These are phyloP conservation scores for Heliocidaris tuberculata DNA, from an alignment of 35 echinoderm and acorn worm genomes.

Conservation along the genomic window DNA sequence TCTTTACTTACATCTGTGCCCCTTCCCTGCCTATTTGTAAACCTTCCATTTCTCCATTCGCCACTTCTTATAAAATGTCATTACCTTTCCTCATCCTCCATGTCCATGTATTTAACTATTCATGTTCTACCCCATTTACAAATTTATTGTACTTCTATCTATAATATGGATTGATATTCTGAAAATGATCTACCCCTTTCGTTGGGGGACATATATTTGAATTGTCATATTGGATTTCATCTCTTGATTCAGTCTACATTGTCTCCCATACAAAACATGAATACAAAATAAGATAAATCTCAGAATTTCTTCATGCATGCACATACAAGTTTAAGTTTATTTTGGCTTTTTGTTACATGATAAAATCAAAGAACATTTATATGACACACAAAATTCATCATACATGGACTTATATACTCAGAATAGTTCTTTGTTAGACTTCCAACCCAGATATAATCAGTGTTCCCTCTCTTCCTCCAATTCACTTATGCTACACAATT, in stretches of 20 bases:
- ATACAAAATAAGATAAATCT: not conserved
- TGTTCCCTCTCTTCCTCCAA: not conserved
- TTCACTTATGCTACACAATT: not conserved
- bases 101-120: not conserved
- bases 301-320: slow-evolving; percentile 36
- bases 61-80: too few relatives aligned
- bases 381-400: slow-evolving; percentile 32
- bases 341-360: slow-evolving; percentile 43
- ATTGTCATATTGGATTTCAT: not conserved
- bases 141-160: too few relatives aligned
- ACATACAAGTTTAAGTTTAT: slow-evolving; percentile 44
- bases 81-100: too few relatives aligned
- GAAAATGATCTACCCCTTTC: too few relatives aligned
- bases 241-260: not conserved
- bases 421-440: not conserved
- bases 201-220: too few relatives aligned
- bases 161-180: too few relatives aligned
- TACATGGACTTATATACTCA: not conserved
- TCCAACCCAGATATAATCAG: not conserved
- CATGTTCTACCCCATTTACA: too few relatives aligned
- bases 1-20: not conserved
- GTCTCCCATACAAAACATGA: not conserved
- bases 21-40: not conserved
- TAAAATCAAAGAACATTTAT: slow-evolving; percentile 52
- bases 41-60: too few relatives aligned